Evolutionary conservation across 92 coral and sea anemone genomes (phyloP).

Genomic region (Epizoanthus ramosus): DNA sequence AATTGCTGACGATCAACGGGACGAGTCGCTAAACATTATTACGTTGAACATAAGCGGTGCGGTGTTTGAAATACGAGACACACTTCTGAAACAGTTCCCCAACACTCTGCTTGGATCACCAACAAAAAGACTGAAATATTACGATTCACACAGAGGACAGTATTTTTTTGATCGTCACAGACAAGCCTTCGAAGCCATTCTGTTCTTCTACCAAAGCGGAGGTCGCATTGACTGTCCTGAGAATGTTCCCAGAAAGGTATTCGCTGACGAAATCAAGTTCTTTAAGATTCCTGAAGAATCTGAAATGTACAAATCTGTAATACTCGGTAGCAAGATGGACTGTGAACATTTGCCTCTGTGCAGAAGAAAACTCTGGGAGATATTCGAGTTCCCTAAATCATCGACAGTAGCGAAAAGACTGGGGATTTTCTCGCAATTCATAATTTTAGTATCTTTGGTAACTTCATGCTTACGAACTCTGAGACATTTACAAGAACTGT

Average conservation of each 20-base stretch:
- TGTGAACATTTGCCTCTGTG: conserved; percentile 58
- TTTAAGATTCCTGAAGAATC: conserved; percentile 70
- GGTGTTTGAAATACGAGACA: conserved; percentile 72
- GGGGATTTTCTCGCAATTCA: conserved; percentile 67
- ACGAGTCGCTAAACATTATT: neutral
- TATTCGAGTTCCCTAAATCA: conserved; percentile 74
- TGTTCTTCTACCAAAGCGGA: conserved; percentile 85
- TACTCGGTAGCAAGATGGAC: conserved; percentile 66
- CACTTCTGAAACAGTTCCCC: conserved; percentile 65
- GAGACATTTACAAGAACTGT: conserved; percentile 48
- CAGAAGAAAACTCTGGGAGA: conserved; percentile 79
- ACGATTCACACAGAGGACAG: conserved; percentile 65
- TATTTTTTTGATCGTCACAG: conserved; percentile 91
- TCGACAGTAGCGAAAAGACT: conserved; percentile 64
- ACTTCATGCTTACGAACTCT: conserved; percentile 79
- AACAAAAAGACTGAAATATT: conserved; percentile 66
- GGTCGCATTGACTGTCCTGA: conserved; percentile 82
- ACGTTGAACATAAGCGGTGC: conserved; percentile 79
- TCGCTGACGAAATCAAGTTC: conserved; percentile 80
- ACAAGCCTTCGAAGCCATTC: conserved; percentile 86
- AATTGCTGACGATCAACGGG: conserved; percentile 9
- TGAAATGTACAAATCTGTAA: conserved; percentile 63
- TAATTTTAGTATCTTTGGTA: conserved; percentile 63
- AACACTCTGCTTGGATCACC: conserved; percentile 78
- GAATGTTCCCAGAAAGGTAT: conserved; percentile 81